Evolutionary conservation across 2,888 invertebrate species (phyloP).

Genomic region (Watsonalla binaria): DNA sequence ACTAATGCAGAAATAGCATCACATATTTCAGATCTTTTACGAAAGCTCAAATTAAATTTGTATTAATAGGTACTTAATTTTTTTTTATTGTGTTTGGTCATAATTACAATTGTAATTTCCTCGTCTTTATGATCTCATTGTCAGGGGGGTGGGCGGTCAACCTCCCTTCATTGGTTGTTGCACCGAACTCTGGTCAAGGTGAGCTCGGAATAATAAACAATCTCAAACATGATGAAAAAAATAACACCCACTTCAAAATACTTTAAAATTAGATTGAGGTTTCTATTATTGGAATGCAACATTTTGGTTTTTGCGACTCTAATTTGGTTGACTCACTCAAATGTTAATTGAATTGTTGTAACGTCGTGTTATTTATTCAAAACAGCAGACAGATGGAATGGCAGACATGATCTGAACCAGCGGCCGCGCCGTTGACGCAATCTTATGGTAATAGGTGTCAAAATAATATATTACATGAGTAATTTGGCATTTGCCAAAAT

Average conservation of each 20-base stretch:
- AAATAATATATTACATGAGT: conserved; percentile 22
- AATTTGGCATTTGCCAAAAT: conserved; percentile 25
- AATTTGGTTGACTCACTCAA: conserved; percentile 7
- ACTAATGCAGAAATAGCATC: background rate
- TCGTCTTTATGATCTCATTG: background rate
- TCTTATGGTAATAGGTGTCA: conserved; percentile 20
- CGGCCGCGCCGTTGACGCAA: conserved; percentile 23
- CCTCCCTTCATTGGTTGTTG: conserved; percentile 48
- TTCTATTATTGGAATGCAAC: background rate
- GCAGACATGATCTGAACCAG: conserved; percentile 19
- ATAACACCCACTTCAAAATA: too few relatives aligned
- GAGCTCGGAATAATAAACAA: conserved; percentile 52
- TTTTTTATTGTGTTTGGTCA: too few relatives aligned
- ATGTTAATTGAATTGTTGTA: conserved; percentile 10
- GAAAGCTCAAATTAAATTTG: background rate
- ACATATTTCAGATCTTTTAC: background rate
- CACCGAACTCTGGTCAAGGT: conserved; percentile 63
- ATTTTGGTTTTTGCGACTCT: background rate
- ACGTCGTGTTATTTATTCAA: conserved; percentile 4
- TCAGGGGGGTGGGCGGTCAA: conserved; percentile 34
- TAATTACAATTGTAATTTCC: background rate
- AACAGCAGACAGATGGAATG: conserved; percentile 6
- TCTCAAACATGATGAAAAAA: conserved; percentile 26
- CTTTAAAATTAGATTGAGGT: background rate
- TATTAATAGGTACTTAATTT: too few relatives aligned